Evolutionary conservation across 2,797 vertebrate genomes (phyloP).

Genomic region (Neoniphon sammara): DNA sequence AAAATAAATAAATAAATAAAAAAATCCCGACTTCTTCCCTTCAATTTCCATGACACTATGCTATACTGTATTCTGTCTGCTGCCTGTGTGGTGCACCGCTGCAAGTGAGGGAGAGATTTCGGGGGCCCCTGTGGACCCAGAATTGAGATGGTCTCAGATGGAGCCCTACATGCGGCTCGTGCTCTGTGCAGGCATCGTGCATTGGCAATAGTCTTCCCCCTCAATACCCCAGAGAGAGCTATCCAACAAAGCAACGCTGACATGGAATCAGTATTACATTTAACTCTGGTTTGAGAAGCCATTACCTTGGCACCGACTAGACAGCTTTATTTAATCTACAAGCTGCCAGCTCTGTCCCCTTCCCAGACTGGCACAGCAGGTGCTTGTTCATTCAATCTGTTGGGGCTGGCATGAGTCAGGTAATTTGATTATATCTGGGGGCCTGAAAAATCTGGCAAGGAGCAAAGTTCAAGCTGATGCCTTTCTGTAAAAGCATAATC

Average conservation of each 20-base stretch:
- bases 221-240: constrained; percentile 55
- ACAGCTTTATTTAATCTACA: constrained; percentile 84
- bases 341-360: constrained; percentile 75
- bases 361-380: constrained; percentile 77
- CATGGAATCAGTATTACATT: constrained; percentile 77
- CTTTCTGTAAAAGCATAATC: constrained; percentile 47
- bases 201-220: constrained; percentile 27
- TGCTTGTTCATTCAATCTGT: constrained; percentile 77
- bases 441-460: constrained; percentile 63
- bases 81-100: constrained; percentile 3
- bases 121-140: constrained; percentile 34
- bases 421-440: constrained; percentile 78
- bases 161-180: constrained; percentile 41
- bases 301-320: constrained; percentile 80
- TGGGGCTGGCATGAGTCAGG: constrained; percentile 65
- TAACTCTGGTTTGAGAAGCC: constrained; percentile 80
- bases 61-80: neutral
- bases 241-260: constrained; percentile 75
- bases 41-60: neutral
- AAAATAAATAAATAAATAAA: too few species aligned
- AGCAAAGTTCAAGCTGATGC: constrained; percentile 69
- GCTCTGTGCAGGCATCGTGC: neutral
- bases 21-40: neutral
- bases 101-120: constrained; percentile 27
- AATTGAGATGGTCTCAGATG: constrained; percentile 54